Conservation (phyloP, 2,113 vertebrate species). For the Uropsilus gracilis region DNA sequence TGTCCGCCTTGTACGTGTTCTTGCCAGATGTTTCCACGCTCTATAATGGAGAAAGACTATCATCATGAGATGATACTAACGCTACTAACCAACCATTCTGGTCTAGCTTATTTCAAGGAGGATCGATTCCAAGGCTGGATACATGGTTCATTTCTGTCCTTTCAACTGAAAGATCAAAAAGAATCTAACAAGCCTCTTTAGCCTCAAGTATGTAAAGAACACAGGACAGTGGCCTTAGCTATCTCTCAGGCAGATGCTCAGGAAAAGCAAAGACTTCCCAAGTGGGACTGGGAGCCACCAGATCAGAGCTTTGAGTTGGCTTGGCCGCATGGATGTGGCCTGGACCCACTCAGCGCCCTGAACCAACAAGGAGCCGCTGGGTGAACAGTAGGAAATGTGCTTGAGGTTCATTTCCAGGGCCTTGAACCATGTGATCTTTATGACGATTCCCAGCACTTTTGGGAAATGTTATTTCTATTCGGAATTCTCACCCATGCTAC, state of each 20-base stretch:
- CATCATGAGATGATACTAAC: no score
- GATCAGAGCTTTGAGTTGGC: background rate
- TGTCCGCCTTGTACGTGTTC: constrained; percentile 68
- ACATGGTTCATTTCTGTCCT: background rate
- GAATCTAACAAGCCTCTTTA: background rate
- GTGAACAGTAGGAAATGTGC: background rate
- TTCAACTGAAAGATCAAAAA: background rate
- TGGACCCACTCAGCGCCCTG: background rate
- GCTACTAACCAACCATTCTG: background rate
- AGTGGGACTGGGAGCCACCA: background rate
- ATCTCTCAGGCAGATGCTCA: background rate
- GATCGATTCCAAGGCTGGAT: background rate
- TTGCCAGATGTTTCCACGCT: constrained; percentile 81
- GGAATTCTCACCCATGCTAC: background rate
- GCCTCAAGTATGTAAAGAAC: background rate
- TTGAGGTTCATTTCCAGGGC: background rate
- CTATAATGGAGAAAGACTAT: constrained; percentile 82
- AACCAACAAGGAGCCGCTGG: background rate
- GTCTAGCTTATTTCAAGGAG: constrained; percentile 22
- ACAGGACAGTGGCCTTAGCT: background rate
- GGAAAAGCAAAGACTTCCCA: background rate
- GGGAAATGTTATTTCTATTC: background rate
- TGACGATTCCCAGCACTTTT: background rate
- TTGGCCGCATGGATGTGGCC: no score
- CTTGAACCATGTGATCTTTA: background rate